Base-by-base conservation (phyloP, 1,140 invertebrate genomes). In the Rhagoletis zephyria region DNA sequence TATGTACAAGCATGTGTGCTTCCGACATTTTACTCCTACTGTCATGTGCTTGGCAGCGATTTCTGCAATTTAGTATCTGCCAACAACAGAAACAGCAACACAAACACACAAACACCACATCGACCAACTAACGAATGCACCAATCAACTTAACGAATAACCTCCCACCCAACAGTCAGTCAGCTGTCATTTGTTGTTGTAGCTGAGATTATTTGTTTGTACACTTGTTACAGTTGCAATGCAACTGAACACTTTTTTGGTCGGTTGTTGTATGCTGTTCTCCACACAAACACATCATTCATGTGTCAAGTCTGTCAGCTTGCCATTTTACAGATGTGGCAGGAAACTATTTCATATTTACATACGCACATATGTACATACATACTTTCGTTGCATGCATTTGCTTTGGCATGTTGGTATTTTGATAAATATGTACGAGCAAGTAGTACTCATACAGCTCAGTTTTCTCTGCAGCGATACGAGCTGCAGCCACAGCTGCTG, bases 281-380 rank as follows among this genome's bases (percentile, higher is more conserved):
- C 45, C 74, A 56, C n/a, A 81, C 74, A 81, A 81, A 81, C 74
- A 81, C 74, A 81, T 81, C 74, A 81, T 56, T 81, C 74, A 81
- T 81, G 74, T 81, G 74, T 81, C 74, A 81, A 81, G 74, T 19
- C 74, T 48, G 74, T 81, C 74, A 81, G 74, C 19, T 81, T 56
- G 74, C 74, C 42, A 56, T 81, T 56, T 81, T n/a, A 81, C 74
- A 81, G 74, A 59, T 81, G 74, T 56, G 74, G 74, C 74, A 81
- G 74, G 74, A 81, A 81, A 51, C 74, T 81, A 51, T 59, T 42
- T 14, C 48, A 56, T 12, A 56, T 12, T 42, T 48, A 74, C 42
- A 48, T 10, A 48, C 4, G 45, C 14, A 10, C 48, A 56, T 2
- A 56, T 16, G 45, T 48, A 74, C 42, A 48, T 10, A 48, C 4